phyloP scores from a whole-genome alignment of 2,797 vertebrate genomes.

The Gallinago stenura region DNA sequence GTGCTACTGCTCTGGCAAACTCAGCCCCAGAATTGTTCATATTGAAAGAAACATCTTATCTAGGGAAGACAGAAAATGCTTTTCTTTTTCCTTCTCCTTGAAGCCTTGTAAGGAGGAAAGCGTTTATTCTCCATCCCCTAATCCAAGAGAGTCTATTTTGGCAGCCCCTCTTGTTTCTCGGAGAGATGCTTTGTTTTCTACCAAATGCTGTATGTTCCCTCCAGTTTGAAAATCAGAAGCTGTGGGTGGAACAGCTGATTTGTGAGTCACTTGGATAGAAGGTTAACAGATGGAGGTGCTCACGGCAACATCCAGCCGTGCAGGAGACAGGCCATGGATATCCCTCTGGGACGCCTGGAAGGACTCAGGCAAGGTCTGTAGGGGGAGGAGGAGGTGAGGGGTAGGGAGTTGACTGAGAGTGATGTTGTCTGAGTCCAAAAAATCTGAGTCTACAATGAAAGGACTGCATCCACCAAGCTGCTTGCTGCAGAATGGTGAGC shows the following conservation, averaged over 20 bases:
- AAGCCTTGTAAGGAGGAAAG: not conserved
- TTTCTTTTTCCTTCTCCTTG: not conserved
- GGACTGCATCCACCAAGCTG: not conserved
- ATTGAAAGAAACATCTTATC: not conserved
- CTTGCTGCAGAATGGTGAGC: fast-evolving
- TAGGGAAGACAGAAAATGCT: not conserved
- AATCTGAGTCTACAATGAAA: not conserved
- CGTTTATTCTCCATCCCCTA: not conserved
- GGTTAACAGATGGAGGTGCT: not conserved
- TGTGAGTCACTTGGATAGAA: not conserved
- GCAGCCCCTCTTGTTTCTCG: not conserved
- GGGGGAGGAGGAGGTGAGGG: not conserved
- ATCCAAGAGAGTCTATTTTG: not conserved
- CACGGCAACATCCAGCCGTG: fast-evolving
- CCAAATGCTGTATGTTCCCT: not conserved
- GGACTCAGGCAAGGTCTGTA: not conserved
- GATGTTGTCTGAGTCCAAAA: not conserved
- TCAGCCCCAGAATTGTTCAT: not conserved
- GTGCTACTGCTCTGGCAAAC: constrained; percentile 52
- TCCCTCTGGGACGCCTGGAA: not conserved
- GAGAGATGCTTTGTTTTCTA: not conserved
- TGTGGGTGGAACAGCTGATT: not conserved
- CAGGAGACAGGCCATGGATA: not conserved
- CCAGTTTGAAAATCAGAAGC: not conserved
- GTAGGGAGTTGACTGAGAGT: not conserved